phyloP scores from a whole-genome alignment of 2,113 vertebrate species.

The Asarcornis scutulata region DNA sequence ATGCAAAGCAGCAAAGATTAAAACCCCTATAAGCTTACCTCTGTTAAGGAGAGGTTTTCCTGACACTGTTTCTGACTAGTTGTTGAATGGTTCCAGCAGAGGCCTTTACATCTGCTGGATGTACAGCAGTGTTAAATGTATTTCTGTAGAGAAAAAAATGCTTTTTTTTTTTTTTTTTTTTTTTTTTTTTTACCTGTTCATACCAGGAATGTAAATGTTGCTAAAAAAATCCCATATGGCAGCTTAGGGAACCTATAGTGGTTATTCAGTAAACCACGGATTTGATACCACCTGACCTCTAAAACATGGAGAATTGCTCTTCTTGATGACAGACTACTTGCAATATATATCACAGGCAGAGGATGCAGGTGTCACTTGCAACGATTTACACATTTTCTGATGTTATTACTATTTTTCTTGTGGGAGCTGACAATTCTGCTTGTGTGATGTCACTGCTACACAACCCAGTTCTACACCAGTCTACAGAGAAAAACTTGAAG shows the following conservation, averaged over 20 bases:
- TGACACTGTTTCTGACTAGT: neutral
- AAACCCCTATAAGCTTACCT: neutral
- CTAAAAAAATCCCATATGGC: neutral
- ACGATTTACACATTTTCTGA: conserved; percentile 22
- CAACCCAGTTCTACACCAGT: neutral
- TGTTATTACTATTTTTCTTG: neutral
- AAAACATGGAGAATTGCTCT: neutral
- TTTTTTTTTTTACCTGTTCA: neutral
- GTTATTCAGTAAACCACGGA: neutral
- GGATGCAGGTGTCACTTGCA: neutral
- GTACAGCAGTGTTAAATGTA: neutral
- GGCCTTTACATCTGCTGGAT: neutral
- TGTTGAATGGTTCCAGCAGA: neutral
- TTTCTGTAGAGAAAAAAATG: neutral
- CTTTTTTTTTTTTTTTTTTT: conserved; percentile 7
- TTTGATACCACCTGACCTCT: neutral
- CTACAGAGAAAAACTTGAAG: neutral
- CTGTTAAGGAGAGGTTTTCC: neutral
- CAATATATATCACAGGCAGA: neutral
- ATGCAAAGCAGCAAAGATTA: neutral
- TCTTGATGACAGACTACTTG: neutral
- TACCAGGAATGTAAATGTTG: neutral
- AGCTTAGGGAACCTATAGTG: neutral
- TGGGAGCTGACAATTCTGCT: neutral
- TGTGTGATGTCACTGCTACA: neutral